A percentile compares a stretch with the other conserved stretches of the same genome.
phyloP scores from a whole-genome alignment of 2,888 invertebrate genomes.

The Pammene fasciana region DNA sequence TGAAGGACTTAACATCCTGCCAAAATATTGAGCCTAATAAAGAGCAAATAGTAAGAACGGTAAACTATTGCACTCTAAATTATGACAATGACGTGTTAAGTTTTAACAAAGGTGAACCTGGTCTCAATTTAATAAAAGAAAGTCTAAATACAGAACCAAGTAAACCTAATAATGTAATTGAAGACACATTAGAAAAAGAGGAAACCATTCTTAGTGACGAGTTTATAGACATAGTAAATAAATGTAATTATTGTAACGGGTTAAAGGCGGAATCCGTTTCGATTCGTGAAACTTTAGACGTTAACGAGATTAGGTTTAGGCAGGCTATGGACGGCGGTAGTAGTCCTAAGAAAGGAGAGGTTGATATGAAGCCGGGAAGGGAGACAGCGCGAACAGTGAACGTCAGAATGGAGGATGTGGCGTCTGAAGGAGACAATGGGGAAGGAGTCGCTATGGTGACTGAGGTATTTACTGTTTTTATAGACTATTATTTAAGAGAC shows the following conservation, averaged over 20 bases:
- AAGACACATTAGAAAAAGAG: conserved; percentile 43
- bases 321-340: conserved; percentile 54
- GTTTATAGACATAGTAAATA: conserved; percentile 47
- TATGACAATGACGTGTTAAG: conserved; percentile 52
- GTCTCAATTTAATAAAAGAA: conserved; percentile 6
- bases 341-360: conserved; percentile 44
- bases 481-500: not conserved
- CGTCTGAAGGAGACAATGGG: conserved; percentile 54
- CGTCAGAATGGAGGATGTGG: conserved; percentile 55
- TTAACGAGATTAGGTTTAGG: conserved; percentile 55
- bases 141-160: not conserved
- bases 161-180: conserved; percentile 34
- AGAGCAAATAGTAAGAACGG: conserved; percentile 61
- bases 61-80: conserved; percentile 71
- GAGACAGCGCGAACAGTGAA: conserved; percentile 49
- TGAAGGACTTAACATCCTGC: conserved; percentile 67
- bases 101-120: conserved; percentile 46
- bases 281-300: conserved; percentile 38
- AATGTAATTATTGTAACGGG: conserved; percentile 64
- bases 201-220: conserved; percentile 44
- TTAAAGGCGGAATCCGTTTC: conserved; percentile 42
- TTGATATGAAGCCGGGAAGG: conserved; percentile 47
- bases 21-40: conserved; percentile 55
- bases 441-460: conserved; percentile 53
- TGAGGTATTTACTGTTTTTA: conserved; percentile 58